Conservation (phyloP, 2,113 vertebrate species). For the Montifringilla adamsi region DNA sequence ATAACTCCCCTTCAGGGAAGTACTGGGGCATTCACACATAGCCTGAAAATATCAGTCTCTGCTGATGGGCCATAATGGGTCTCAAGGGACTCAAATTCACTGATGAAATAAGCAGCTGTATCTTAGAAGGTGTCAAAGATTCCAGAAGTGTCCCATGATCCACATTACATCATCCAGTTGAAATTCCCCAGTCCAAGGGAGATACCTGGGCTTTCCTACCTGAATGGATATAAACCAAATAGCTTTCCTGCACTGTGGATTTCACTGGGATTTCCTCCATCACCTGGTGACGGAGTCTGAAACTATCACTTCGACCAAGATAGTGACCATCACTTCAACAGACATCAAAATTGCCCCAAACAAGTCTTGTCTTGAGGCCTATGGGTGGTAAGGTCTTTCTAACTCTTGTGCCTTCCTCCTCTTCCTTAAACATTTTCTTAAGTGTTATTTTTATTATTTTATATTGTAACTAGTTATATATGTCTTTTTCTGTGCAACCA, state of each 20-base stretch:
- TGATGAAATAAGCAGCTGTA: not conserved
- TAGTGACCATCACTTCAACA: not conserved
- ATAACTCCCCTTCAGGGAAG: fast-evolving
- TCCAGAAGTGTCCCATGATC: not conserved
- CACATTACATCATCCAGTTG: not conserved
- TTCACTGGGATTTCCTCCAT: not conserved
- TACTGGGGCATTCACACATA: fast-evolving
- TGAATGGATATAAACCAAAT: not conserved
- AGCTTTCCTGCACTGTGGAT: not conserved
- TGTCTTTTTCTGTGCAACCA: not conserved
- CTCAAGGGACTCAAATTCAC: not conserved
- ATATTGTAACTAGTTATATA: not conserved
- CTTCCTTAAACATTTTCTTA: not conserved
- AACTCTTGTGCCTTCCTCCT: not conserved
- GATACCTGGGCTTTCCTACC: not conserved
- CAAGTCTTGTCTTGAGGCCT: fast-evolving
- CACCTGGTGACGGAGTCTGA: not conserved
- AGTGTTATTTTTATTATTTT: not conserved
- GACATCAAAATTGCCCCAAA: not conserved
- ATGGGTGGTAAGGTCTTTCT: not conserved
- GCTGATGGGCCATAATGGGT: not conserved
- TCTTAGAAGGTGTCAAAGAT: not conserved
- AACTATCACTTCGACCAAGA: not conserved
- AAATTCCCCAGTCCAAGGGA: not conserved
- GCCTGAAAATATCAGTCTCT: not conserved